Percentiles rank a stretch among this genome's conserved stretches.
Conservation (phyloP, 1,140 invertebrate genomes). For the Lamellibrachia luymesi region DNA sequence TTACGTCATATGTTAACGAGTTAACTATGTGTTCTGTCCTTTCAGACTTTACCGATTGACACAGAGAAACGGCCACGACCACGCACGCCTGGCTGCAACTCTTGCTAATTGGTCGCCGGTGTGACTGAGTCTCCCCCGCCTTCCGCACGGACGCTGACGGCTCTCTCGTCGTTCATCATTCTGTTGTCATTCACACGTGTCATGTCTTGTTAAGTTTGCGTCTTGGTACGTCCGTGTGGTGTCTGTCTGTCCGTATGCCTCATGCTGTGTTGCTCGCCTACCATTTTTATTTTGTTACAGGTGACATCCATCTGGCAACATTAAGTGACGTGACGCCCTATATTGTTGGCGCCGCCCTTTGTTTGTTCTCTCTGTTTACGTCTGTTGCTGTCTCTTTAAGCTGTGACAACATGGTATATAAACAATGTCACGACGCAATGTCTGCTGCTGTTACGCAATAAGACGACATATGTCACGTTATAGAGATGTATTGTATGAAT, state of each 20-base stretch:
- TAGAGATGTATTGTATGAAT: background rate
- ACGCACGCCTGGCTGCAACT: no score
- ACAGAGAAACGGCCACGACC: no score
- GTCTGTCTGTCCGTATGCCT: background rate
- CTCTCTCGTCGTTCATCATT: background rate
- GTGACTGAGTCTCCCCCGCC: no score
- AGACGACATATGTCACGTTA: background rate
- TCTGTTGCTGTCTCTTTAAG: background rate
- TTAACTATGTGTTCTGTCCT: no score
- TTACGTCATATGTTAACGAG: no score
- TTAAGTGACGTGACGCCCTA: background rate
- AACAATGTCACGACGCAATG: background rate
- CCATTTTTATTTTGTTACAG: background rate
- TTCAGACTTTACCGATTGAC: no score
- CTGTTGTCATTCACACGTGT: background rate
- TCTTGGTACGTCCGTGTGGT: background rate
- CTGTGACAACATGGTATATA: background rate
- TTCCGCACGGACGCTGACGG: no score
- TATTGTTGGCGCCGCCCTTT: background rate
- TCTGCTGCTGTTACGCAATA: background rate
- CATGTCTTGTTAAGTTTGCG: background rate
- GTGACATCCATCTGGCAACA: background rate
- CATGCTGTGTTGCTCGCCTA: background rate
- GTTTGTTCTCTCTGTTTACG: no score
- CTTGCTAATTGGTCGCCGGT: no score